Base-by-base conservation (phyloP, 2,113 vertebrate species). In the Chrysemys picta region DNA sequence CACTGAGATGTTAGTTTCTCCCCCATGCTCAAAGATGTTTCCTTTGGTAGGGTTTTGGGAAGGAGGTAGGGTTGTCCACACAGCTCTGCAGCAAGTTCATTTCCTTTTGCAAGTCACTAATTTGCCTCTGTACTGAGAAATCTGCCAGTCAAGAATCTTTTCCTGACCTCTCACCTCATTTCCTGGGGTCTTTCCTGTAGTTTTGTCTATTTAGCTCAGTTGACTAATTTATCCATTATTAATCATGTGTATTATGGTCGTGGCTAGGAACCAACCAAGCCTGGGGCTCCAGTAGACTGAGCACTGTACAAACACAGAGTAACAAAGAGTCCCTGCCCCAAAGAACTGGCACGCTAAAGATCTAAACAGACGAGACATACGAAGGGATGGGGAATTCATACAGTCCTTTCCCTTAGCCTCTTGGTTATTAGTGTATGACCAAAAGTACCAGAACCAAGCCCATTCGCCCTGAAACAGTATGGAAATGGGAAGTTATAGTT, bases 381-480 rank as follows among this genome's bases (percentile, higher is more conserved):
- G 2, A 38, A 38, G 65, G 29, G 29, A 35, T 8, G 59, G 65
- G 19, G n/a, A 72, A 38, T 72, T 72, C n/a, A 38, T 72, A 38
- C 65, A 21, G 38, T 72, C n/a, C 65, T 72, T 72, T 38, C 65
- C 65, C 35, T 19, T 10, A 72, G 65, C 65, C n/a, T 38, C 65
- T 21, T 38, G 17, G 35, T 72, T 22, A 72, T 72, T 72, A 72
- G n/a, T 72, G n/a, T 72, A 9, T 38, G 65, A 72, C 16, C 17
- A 69, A 38, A 88, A 84, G 25, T 54, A 88, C 65, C 65, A 29
- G 31, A 59, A 94, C 54, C 84, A 87, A 92, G 92, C 54, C 49
- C 65, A 47, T 88, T 93, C 11, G 13, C 42, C 88, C 87, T 59
- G 89, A 80, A 85, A 93, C 84, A 90, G 84, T 92, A 29, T 76